phyloP scores from a whole-genome alignment of 2,113 vertebrate species.

The Phylloscopus whistleri region DNA sequence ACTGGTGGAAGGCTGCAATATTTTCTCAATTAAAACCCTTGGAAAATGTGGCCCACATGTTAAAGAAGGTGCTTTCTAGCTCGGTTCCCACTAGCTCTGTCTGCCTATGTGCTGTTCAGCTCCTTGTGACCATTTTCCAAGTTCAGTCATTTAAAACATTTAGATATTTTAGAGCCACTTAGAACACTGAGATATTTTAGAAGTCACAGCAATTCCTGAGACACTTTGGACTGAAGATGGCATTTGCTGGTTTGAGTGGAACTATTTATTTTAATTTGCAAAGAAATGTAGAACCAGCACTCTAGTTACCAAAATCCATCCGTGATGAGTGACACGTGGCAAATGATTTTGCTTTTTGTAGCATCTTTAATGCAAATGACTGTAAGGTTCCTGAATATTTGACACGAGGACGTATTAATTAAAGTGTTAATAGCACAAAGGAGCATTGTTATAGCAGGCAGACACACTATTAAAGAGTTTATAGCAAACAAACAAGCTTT shows the following conservation, averaged over 20 bases:
- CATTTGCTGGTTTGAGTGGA: background rate
- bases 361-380: background rate
- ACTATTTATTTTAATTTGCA: background rate
- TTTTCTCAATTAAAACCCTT: background rate
- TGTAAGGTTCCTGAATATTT: background rate
- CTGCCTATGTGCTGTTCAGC: background rate
- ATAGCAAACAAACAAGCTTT: background rate
- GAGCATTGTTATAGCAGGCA: background rate
- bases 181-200: background rate
- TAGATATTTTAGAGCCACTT: background rate
- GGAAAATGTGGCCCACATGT: background rate
- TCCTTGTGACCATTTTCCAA: background rate
- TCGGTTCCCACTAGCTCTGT: background rate
- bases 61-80: background rate
- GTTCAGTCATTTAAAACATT: background rate
- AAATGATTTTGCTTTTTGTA: conserved; percentile 6
- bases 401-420: background rate
- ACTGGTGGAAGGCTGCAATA: background rate
- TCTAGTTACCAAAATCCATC: background rate
- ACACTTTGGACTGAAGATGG: background rate
- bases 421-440: background rate
- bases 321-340: background rate
- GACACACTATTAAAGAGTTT: background rate
- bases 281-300: background rate
- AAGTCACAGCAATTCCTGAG: background rate